Conservation (phyloP, 2,797 vertebrate genomes). For the Acropternis orthonyx region DNA sequence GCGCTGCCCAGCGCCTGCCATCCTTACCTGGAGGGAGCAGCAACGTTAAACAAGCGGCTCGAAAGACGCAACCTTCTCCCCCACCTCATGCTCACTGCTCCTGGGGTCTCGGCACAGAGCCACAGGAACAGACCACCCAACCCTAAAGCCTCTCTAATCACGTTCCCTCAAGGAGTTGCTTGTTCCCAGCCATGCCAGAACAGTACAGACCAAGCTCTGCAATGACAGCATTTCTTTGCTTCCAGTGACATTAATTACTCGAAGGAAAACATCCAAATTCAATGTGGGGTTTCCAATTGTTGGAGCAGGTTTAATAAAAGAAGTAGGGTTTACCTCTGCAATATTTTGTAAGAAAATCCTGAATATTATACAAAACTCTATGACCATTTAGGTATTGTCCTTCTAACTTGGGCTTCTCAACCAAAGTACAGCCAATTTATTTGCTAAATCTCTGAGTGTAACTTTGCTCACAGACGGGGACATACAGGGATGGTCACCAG, state of each 20-base stretch:
- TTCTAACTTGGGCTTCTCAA: not conserved
- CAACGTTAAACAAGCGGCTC: not conserved
- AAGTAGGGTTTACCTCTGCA: not conserved
- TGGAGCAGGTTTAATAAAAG: not conserved
- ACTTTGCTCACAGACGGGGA: not conserved
- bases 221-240: not conserved
- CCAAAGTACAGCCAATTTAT: not conserved
- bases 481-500: not conserved
- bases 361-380: not conserved
- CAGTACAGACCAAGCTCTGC: not conserved
- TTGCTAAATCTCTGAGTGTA: not conserved
- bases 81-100: rapidly evolving
- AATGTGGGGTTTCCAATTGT: not conserved
- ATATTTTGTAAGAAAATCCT: not conserved
- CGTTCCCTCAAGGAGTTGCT: not conserved
- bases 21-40: constrained; percentile 53
- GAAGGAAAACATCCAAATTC: not conserved
- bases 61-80: not conserved
- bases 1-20: constrained; percentile 90
- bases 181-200: not conserved
- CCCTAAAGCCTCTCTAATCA: not conserved
- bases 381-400: not conserved
- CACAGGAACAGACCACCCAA: not conserved
- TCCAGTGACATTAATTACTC: not conserved
- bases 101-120: rapidly evolving